A percentile compares a stretch with the other conserved stretches of the same genome.
phyloP scores from a whole-genome alignment of 2,888 invertebrate genomes.

The Oscheius sp. region DNA sequence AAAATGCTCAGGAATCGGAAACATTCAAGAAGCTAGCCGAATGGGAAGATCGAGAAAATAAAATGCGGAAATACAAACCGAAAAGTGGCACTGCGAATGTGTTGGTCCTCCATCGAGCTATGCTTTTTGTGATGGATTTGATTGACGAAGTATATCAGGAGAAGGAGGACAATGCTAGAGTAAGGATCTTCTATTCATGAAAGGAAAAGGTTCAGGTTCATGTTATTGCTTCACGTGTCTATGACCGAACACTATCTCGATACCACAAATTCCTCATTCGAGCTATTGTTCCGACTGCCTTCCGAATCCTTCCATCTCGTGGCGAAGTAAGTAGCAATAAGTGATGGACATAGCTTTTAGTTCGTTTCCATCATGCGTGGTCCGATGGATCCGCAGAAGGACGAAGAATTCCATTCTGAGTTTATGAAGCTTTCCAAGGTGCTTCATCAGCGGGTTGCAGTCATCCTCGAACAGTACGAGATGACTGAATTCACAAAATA shows the following conservation, averaged over 20 bases:
- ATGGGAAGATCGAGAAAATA: slow-evolving; percentile 3
- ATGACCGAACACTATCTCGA: background rate
- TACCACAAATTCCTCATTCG: background rate
- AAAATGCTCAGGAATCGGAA: background rate
- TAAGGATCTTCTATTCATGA: background rate
- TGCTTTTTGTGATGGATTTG: background rate
- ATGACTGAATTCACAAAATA: background rate
- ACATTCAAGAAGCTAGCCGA: background rate
- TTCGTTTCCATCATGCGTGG: slow-evolving; percentile 13
- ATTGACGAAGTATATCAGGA: slow-evolving; percentile 5
- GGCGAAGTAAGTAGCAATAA: background rate
- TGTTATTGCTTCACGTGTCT: background rate
- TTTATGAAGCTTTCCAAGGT: background rate
- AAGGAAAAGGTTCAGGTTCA: background rate
- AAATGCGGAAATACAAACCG: background rate
- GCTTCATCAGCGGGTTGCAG: background rate
- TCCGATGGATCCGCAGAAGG: slow-evolving; percentile 4
- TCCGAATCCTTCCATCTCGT: background rate
- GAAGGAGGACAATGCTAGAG: background rate
- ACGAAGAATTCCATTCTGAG: background rate
- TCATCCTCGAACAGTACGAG: background rate
- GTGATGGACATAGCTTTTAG: background rate
- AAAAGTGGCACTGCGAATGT: slow-evolving; percentile 13
- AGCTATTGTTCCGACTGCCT: background rate
- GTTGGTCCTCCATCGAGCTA: background rate